A percentile compares a stretch with the other conserved stretches of the same genome.
phyloP scores from a whole-genome alignment of 2,797 vertebrate genomes.

The Xiphorhynchus erythropygius region DNA sequence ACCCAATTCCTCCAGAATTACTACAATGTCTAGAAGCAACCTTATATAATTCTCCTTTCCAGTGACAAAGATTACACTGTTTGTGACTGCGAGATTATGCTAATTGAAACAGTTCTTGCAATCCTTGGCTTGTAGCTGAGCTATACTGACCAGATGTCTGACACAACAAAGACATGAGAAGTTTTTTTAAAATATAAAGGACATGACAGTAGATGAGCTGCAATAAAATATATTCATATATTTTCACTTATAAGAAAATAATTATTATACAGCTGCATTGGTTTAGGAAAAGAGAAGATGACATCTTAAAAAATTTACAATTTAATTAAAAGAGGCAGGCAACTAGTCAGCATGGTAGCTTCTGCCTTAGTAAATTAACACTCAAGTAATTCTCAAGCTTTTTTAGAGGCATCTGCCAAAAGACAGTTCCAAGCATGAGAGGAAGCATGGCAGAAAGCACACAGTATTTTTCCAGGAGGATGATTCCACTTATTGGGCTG shows the following conservation, averaged over 20 bases:
- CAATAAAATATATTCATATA: neutral
- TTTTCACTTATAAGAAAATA: neutral
- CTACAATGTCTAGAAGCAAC: neutral
- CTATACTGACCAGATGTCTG: constrained; percentile 1
- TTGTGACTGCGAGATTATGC: neutral
- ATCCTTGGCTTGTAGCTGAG: constrained; percentile 1
- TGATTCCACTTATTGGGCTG: neutral
- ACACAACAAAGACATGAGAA: neutral
- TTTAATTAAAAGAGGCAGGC: neutral
- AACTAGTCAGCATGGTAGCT: neutral
- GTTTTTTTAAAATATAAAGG: neutral
- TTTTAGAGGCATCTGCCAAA: neutral
- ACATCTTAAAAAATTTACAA: neutral
- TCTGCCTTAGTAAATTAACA: neutral
- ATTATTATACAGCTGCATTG: neutral
- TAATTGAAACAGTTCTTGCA: constrained; percentile 22
- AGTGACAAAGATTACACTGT: neutral
- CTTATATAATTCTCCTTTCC: neutral
- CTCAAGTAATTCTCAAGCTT: neutral
- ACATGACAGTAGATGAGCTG: neutral
- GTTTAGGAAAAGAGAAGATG: neutral
- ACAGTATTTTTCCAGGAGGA: neutral
- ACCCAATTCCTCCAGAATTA: neutral
- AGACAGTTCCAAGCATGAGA: neutral
- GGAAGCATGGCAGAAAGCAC: neutral